Conservation (phyloP, 2,888 invertebrate species). For the Automeris io region DNA sequence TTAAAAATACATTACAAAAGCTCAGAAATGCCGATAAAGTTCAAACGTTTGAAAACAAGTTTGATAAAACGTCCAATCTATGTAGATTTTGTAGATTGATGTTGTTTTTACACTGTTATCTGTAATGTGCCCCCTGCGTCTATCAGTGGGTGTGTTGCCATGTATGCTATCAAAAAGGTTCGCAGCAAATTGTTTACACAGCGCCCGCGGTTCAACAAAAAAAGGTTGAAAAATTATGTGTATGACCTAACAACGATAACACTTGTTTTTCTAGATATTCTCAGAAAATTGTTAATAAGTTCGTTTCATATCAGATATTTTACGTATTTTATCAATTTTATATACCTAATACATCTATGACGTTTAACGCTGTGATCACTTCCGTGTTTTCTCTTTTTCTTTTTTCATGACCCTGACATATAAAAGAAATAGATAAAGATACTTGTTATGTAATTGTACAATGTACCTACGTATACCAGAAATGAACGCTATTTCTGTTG, state of each 20-base stretch:
- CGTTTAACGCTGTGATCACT: no score
- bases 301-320: no score
- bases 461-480: no score
- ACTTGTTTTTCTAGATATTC: constrained; percentile 24
- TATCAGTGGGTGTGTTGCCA: constrained; percentile 40
- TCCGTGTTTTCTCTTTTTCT: no score
- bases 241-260: constrained; percentile 30
- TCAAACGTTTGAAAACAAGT: constrained; percentile 7
- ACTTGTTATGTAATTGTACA: no score
- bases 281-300: constrained; percentile 4
- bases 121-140: constrained; percentile 30
- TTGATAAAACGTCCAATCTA: constrained; percentile 6
- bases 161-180: constrained; percentile 24
- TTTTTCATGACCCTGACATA: no score
- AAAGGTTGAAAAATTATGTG: constrained; percentile 24
- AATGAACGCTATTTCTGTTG: not conserved
- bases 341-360: no score
- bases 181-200: constrained; percentile 23
- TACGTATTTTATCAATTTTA: no score
- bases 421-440: no score
- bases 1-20: not conserved
- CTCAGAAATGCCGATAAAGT: constrained; percentile 5
- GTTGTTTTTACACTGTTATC: constrained; percentile 28
- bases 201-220: constrained; percentile 21
- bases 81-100: constrained; percentile 17